Percentiles rank a stretch among this genome's conserved stretches.
Evolutionary conservation across 2,888 invertebrate species (phyloP).

Genomic region (Ochlodes sylvanus): DNA sequence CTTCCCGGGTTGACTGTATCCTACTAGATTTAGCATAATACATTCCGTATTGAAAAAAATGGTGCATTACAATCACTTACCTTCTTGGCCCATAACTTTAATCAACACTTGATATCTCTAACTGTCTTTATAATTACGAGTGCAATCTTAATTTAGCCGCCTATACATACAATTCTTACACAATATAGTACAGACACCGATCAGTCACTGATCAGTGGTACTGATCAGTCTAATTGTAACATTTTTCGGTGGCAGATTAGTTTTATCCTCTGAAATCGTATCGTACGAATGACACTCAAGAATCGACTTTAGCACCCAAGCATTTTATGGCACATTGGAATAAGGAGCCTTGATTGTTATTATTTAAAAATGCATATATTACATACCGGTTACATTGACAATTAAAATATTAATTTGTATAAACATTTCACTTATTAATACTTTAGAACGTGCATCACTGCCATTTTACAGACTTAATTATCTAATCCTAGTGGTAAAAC

Average conservation of each 20-base stretch:
- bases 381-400: slow-evolving; percentile 20
- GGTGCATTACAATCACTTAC: too few relatives aligned
- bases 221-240: slow-evolving; percentile 18
- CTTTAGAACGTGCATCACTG: slow-evolving; percentile 14
- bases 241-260: slow-evolving; percentile 14
- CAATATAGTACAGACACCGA: not conserved
- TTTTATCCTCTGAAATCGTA: not conserved
- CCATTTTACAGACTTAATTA: not conserved
- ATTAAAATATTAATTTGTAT: slow-evolving; percentile 18
- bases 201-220: too few relatives aligned
- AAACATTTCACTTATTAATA: slow-evolving; percentile 12
- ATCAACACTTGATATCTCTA: too few relatives aligned
- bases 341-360: slow-evolving; percentile 20
- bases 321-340: slow-evolving; percentile 31
- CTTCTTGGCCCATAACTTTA: too few relatives aligned
- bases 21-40: not conserved
- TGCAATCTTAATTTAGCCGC: not conserved
- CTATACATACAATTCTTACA: slow-evolving; percentile 7
- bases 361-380: slow-evolving; percentile 15
- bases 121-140: too few relatives aligned
- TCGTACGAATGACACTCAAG: not conserved
- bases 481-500: slow-evolving; percentile 14
- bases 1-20: too few relatives aligned
- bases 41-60: not conserved
- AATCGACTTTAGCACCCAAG: slow-evolving; percentile 25